These are phyloP conservation scores for Drosophila melanosoma DNA, from an alignment of 2,888 invertebrate genomes.

Conservation along the genomic window DNA sequence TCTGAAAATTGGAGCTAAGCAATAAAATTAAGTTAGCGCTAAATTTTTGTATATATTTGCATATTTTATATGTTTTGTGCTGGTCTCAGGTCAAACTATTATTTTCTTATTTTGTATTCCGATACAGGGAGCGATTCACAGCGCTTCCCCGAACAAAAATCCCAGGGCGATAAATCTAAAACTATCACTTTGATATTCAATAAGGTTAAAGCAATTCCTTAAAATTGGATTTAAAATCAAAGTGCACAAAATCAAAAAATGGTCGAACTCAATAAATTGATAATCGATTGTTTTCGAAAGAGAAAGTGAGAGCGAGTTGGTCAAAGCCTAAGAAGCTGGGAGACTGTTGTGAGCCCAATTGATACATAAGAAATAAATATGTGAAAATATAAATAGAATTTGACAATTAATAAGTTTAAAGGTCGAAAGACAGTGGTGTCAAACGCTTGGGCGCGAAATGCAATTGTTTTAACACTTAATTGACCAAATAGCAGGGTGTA, in stretches of 20 bases:
- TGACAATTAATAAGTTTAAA: constrained; percentile 66
- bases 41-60: neutral
- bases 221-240: constrained; percentile 5
- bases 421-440: constrained; percentile 48
- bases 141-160: neutral
- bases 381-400: neutral
- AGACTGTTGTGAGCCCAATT: constrained; percentile 28
- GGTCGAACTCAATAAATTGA: constrained; percentile 16
- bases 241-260: constrained; percentile 5
- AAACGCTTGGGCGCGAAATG: constrained; percentile 14
- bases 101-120: neutral
- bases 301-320: neutral
- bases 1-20: neutral
- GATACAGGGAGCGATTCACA: neutral
- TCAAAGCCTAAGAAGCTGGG: neutral
- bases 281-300: constrained; percentile 1
- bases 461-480: constrained; percentile 45
- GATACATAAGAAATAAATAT: constrained; percentile 10
- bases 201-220: neutral
- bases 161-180: neutral
- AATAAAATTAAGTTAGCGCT: neutral
- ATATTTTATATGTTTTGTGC: neutral
- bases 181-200: neutral
- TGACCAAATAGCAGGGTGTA: constrained; percentile 9
- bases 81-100: neutral